These are phyloP conservation scores for Colletes latitarsis DNA, from an alignment of 1,140 invertebrate species.

Conservation along the genomic window DNA sequence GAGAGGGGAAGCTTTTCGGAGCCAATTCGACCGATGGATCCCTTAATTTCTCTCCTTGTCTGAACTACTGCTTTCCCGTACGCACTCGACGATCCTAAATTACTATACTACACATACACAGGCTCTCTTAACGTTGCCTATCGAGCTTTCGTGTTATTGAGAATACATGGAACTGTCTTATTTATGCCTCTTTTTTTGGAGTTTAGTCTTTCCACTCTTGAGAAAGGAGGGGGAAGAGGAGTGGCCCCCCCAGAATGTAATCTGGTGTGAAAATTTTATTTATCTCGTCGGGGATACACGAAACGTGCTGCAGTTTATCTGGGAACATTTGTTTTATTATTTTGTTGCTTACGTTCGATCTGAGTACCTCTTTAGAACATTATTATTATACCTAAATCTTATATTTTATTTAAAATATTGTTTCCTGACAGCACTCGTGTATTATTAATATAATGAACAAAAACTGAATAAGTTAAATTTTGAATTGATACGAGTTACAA, in stretches of 20 bases:
- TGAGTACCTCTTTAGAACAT: too few species aligned
- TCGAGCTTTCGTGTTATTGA: not conserved
- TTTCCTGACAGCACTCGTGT: too few species aligned
- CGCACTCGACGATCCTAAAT: not conserved
- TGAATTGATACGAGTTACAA: too few species aligned
- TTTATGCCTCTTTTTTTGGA: conserved; percentile 9
- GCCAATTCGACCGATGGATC: not conserved
- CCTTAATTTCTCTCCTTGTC: too few species aligned
- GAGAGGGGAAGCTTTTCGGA: not conserved
- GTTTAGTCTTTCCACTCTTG: not conserved
- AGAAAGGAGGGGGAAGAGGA: not conserved
- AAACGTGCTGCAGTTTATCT: not conserved
- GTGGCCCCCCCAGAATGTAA: not conserved
- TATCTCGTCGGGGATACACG: not conserved
- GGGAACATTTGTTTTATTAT: not conserved
- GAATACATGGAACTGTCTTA: not conserved
- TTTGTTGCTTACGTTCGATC: not conserved
- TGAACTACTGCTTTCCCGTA: not conserved
- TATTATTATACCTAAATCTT: too few species aligned
- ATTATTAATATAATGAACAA: too few species aligned
- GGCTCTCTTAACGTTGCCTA: not conserved
- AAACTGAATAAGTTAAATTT: too few species aligned
- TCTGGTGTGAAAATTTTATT: conserved; percentile 21
- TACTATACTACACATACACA: not conserved
- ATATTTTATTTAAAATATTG: too few species aligned